A percentile compares a stretch with the other conserved stretches of the same genome.
These are phyloP conservation scores for Rattus rattus DNA, from an alignment of 2,113 vertebrate genomes.

Conservation along the genomic window DNA sequence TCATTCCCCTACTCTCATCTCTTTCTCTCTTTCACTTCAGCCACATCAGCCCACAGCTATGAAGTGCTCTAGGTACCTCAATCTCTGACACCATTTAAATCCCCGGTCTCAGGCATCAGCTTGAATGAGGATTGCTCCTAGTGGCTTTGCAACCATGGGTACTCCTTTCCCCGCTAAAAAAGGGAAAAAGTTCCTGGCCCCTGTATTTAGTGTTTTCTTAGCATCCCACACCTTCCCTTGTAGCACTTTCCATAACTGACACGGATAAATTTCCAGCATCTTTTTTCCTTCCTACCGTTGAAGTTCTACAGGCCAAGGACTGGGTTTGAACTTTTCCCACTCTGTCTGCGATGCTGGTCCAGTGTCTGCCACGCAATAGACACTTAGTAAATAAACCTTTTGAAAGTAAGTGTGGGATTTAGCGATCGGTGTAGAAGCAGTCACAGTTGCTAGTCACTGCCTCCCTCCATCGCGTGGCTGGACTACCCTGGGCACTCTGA, in stretches of 20 bases:
- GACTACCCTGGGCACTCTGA: background rate
- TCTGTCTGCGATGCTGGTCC: background rate
- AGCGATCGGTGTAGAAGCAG: background rate
- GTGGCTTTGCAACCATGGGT: background rate
- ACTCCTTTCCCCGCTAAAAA: fast-evolving
- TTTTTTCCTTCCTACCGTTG: background rate
- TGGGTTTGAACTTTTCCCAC: background rate
- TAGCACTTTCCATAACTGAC: background rate
- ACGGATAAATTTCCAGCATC: background rate
- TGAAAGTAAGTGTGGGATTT: background rate
- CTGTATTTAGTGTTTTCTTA: background rate
- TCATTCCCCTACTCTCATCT: background rate
- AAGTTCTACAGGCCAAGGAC: background rate
- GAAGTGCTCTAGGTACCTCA: background rate
- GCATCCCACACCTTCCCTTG: background rate
- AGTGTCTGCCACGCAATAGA: background rate
- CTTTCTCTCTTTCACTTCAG: background rate
- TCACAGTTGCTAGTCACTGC: background rate
- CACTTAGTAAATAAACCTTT: background rate
- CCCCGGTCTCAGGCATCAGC: background rate
- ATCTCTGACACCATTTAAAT: background rate
- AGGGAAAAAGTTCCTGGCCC: background rate
- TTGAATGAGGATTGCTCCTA: fast-evolving
- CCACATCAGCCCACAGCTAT: fast-evolving
- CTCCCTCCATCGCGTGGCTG: background rate